Evolutionary conservation across 2,797 vertebrate genomes (phyloP), one percentile per base, ranked within the genome.

Genomic region (Chaenodraco wilsoni): DNA sequence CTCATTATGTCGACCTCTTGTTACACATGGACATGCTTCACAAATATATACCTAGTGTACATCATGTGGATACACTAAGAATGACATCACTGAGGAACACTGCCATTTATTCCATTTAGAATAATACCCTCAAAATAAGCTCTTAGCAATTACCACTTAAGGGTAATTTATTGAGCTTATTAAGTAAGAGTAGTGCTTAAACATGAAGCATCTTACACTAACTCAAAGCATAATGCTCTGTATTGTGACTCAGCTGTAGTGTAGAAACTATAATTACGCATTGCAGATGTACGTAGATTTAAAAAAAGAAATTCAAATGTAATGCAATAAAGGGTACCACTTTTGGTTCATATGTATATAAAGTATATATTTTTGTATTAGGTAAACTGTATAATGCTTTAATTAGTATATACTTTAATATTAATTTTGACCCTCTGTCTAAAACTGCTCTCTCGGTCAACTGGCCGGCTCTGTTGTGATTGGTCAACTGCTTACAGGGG

Each of bases 1-100:
- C 43, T 63, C 33, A 44, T 74, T 2, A 61, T 82, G 33, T 62
- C 49, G 59, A 2, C 55, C 43, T 48, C 17, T 37, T 46, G 65
- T 48, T 58, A 72, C 59, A 56, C 54, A 58, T 31, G 33, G 12
- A 15, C 40, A 57, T 33, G 41, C 66, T 73, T 5, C 0, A 37
- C 46, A 37, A 27, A 54, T 31, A 9, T 8, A 8, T 27, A 57
- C 21, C 14, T 51, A 27, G 50, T 48, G 46, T 19, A 40, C 52
- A n/a, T 41, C 40, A 12, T 12, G 9, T 9, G 23, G 13, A 10
- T 15, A 49, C 19, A 27, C 16, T 10, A 1, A 56, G 27, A 55
- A 44, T 72, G 27, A 67, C 48, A 31, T 62, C 43, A 69, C 27
- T 16, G 21, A 17, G 55, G 54, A 43, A 16, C 3, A 9, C 11